Percentiles rank a stretch among this genome's conserved stretches.
Conservation (phyloP, 1,140 invertebrate species). For the Nylanderia fulva region DNA sequence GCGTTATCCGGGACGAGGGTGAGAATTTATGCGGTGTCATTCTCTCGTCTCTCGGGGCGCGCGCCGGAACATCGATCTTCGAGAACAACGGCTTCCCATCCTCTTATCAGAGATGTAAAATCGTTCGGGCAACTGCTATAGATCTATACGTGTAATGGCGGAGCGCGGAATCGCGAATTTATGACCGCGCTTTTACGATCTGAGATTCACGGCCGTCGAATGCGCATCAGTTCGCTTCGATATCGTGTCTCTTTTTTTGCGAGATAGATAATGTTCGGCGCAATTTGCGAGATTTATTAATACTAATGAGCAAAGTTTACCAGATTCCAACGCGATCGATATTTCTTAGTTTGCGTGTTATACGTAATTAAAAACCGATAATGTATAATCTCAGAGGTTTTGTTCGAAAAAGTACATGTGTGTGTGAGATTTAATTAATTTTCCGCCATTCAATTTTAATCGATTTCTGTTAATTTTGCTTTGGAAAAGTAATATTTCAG, state of each 20-base stretch:
- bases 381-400: not conserved
- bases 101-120: slow-evolving; percentile 54
- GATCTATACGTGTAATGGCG: slow-evolving; percentile 26
- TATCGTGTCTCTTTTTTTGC: not conserved
- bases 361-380: not conserved
- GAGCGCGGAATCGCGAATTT: slow-evolving; percentile 41
- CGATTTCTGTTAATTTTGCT: not conserved
- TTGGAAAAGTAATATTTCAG: not conserved
- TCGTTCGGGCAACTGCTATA: slow-evolving; percentile 38
- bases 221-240: slow-evolving; percentile 21
- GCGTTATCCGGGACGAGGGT: slow-evolving; percentile 51
- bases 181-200: slow-evolving; percentile 47
- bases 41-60: slow-evolving; percentile 43
- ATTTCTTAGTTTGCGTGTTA: not conserved
- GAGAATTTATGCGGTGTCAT: slow-evolving; percentile 62
- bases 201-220: slow-evolving; percentile 35
- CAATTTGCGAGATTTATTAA: not conserved
- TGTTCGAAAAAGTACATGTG: not conserved
- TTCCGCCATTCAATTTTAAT: not conserved
- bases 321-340: not conserved
- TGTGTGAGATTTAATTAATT: not conserved
- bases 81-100: slow-evolving; percentile 14
- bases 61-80: slow-evolving; percentile 41
- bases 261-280: not conserved
- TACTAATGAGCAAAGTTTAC: not conserved